Percentiles rank a stretch among this genome's conserved stretches.
Evolutionary conservation across 1,140 invertebrate species (phyloP).

Genomic region (Hylyphantes graminicola): DNA sequence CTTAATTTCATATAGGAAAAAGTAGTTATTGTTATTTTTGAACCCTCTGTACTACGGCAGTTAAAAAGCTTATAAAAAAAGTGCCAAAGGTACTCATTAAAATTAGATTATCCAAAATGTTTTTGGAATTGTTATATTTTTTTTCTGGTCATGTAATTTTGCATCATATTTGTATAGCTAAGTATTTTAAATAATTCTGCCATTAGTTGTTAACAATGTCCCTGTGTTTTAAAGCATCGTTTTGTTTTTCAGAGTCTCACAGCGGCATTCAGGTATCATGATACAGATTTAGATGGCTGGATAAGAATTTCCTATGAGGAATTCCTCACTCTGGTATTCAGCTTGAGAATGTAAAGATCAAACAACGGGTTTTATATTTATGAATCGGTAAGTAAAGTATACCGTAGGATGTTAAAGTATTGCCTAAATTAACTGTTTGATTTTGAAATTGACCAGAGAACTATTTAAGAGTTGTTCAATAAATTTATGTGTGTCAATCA

Average conservation of each 20-base stretch:
- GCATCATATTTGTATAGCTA: too few species aligned
- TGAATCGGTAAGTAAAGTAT: not conserved
- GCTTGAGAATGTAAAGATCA: slow-evolving; percentile 80
- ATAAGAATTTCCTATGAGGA: slow-evolving; percentile 98
- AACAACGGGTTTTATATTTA: not conserved
- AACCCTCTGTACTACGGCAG: too few species aligned
- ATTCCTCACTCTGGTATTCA: slow-evolving; percentile 95
- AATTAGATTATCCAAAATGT: too few species aligned
- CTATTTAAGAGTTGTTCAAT: not conserved
- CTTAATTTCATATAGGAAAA: too few species aligned
- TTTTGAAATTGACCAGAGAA: not conserved
- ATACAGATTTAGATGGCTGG: slow-evolving; percentile 93
- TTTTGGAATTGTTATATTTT: too few species aligned
- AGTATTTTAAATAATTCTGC: too few species aligned
- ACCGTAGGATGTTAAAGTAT: not conserved
- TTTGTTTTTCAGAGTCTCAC: slow-evolving; percentile 85
- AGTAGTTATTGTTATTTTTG: too few species aligned
- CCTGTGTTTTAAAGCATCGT: not conserved
- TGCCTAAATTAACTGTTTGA: not conserved
- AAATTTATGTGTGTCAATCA: too few species aligned
- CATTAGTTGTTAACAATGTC: slow-evolving; percentile 55
- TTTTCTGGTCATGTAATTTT: too few species aligned
- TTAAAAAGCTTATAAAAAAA: too few species aligned
- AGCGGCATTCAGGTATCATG: slow-evolving; percentile 85
- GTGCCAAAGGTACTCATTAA: too few species aligned